Conservation (phyloP, 2,888 invertebrate genomes). For the Aethes cnicana region DNA sequence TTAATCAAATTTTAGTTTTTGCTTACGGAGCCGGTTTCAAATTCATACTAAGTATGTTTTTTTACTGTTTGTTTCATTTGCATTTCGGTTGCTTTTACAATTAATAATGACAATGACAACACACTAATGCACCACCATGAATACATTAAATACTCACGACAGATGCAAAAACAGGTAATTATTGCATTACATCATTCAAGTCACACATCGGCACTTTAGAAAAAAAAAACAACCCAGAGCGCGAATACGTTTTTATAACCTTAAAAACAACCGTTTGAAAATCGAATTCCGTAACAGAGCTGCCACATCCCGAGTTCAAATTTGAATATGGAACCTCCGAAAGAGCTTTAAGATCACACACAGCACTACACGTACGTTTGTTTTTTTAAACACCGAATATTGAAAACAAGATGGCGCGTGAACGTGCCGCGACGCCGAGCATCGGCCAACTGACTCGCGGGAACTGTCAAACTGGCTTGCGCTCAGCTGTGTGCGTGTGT, state of each 20-base stretch:
- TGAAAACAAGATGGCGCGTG: conserved; percentile 65
- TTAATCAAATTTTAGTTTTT: no score
- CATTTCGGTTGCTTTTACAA: no score
- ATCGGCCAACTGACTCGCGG: conserved; percentile 74
- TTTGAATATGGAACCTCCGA: conserved; percentile 42
- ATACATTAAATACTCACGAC: conserved; percentile 39
- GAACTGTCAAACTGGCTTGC: conserved; percentile 76
- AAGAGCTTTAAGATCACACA: conserved; percentile 46
- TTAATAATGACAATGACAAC: no score
- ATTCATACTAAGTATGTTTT: no score
- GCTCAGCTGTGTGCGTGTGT: conserved; percentile 35
- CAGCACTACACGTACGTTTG: conserved; percentile 70
- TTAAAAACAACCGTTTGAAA: conserved; percentile 51
- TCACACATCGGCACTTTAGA: conserved; percentile 44
- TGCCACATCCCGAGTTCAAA: conserved; percentile 31
- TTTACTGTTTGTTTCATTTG: no score
- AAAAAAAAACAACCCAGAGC: conserved; percentile 46
- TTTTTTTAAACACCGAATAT: conserved; percentile 60
- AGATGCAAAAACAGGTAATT: conserved; percentile 60
- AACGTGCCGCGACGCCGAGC: conserved; percentile 73
- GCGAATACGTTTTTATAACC: conserved; percentile 54
- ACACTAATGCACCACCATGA: not conserved
- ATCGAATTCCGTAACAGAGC: conserved; percentile 55
- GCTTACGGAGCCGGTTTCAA: not conserved
- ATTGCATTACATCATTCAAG: conserved; percentile 67